These are phyloP conservation scores for Eremophila alpestris DNA, from an alignment of 2,797 vertebrate species.

Conservation along the genomic window DNA sequence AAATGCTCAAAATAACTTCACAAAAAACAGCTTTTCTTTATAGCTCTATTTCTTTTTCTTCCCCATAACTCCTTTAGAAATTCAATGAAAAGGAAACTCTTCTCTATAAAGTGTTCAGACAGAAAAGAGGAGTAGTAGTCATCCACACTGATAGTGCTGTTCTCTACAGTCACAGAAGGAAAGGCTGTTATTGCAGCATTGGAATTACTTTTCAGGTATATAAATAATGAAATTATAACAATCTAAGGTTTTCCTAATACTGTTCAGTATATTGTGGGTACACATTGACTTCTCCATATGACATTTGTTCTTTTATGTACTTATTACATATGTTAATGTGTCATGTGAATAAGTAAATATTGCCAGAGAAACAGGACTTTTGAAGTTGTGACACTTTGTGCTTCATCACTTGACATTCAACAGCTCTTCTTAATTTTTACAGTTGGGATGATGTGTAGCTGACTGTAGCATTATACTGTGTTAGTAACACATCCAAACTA, in stretches of 20 bases:
- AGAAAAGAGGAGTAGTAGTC: neutral
- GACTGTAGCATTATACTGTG: conserved; percentile 67
- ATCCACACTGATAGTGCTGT: neutral
- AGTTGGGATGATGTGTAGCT: conserved; percentile 71
- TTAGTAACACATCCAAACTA: conserved; percentile 68
- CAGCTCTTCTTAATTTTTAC: conserved; percentile 71
- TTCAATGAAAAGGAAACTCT: neutral
- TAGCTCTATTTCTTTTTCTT: neutral
- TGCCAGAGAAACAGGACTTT: conserved; percentile 68
- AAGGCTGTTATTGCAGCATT: neutral
- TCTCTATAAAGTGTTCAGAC: neutral
- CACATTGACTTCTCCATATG: conserved; percentile 52
- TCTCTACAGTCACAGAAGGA: neutral
- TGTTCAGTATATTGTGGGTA: neutral
- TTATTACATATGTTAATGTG: conserved; percentile 72
- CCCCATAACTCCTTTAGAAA: neutral
- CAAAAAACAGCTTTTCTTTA: neutral
- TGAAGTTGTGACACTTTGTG: conserved; percentile 62
- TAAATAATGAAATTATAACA: neutral
- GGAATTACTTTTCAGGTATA: conserved; percentile 5
- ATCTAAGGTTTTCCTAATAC: neutral
- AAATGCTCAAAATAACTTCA: conserved; percentile 1
- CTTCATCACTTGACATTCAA: conserved; percentile 69
- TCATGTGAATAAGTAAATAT: conserved; percentile 70
- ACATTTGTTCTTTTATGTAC: conserved; percentile 68